Conservation (phyloP, 2,797 vertebrate genomes). For the Megaceryle alcyon region DNA sequence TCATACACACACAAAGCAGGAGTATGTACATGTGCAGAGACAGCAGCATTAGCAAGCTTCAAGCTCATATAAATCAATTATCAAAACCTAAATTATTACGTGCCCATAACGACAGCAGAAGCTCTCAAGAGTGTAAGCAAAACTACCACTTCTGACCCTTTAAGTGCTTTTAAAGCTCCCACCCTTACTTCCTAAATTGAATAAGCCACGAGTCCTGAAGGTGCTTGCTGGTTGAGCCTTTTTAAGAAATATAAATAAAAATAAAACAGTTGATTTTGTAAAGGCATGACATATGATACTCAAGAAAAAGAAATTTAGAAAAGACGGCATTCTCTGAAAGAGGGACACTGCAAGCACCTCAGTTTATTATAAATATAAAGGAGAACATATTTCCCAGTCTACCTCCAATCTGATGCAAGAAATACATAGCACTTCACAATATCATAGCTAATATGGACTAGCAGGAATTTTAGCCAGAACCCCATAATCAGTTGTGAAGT, state of each 20-base stretch:
- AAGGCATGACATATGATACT: not conserved
- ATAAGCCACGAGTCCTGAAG: not conserved
- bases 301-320: not conserved
- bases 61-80: not conserved
- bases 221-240: not conserved
- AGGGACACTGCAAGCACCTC: not conserved
- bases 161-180: not conserved
- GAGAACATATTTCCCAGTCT: not conserved
- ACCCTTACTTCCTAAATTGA: not conserved
- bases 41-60: not conserved
- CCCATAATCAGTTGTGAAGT: conserved; percentile 16
- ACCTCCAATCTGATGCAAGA: not conserved
- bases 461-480: conserved; percentile 73
- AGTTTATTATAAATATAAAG: not conserved
- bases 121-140: not conserved
- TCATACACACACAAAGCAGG: not conserved
- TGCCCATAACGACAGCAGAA: not conserved
- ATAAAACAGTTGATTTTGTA: not conserved
- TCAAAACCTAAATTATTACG: not conserved
- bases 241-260: not conserved
- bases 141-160: not conserved
- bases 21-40: not conserved
- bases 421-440: not conserved
- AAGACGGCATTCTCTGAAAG: not conserved
- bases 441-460: conserved; percentile 34